Evolutionary conservation across 92 coral and sea anemone species (phyloP), one percentile per base, ranked within the genome.

Genomic region (Porites evermanni): DNA sequence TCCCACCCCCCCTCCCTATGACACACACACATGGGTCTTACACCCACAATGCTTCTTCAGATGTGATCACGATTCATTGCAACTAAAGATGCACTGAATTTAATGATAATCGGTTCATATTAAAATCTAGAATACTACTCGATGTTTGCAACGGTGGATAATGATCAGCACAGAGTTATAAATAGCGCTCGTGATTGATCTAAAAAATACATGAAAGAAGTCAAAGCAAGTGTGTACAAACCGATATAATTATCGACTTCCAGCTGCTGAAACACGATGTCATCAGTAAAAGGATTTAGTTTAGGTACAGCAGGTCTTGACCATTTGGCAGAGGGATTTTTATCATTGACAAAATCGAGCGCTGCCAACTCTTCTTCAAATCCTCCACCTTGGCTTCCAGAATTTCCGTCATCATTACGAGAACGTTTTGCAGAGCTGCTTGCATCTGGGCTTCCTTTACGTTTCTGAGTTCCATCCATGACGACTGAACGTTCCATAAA

Each of bases 231-330:
- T 59, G 47, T 38, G 67, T 53, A 85, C 97, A 91, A 64, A 97
- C 99, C 99, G 21, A 97, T 89, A 64, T 95, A 97, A 79, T 97
- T 93, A 47, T 95, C 99, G 56, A 97, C 95, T 71, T 97, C 99
- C 51, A 97, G 94, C 75, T 97, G 99, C 84, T 97, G 99, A 79
- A 97, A 97, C 61, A 87, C 89, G 47, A 97, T 86, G 19, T 89
- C 56, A 59, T 97, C 98, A 6, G 67, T 86, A 23, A 93, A 90
- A 54, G 93, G 92, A 75, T 95, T 83, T 53, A 97, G 47, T 8
- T 51, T 47, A 60, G 96, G 90, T 14, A 93, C 89, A 12, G 96
- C 87, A 7, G 99, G 99, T 44, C 99, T 91, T 8, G 86, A 84
- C 98, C 98, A 95, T 61, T 93, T 97, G 9, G 84, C 53, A 13